phyloP scores from a whole-genome alignment of 2,797 vertebrate species.

The Schizopygopsis pylzovi region DNA sequence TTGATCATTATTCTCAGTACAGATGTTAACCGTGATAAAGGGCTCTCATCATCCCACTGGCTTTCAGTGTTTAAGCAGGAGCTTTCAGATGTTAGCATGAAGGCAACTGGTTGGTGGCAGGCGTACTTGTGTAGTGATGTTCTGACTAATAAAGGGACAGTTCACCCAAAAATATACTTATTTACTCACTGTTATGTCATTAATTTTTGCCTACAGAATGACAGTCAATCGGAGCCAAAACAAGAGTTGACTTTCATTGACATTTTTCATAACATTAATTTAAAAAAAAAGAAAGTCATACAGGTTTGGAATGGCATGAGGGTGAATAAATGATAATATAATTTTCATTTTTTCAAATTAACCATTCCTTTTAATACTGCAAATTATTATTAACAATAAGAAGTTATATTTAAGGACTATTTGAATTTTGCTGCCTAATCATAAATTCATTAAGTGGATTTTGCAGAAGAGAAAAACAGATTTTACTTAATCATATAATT shows the following conservation, averaged over 20 bases:
- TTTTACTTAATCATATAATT: conserved; percentile 38
- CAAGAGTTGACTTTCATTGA: not conserved
- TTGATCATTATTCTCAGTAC: not conserved
- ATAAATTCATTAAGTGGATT: not conserved
- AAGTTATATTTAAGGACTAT: too few species aligned
- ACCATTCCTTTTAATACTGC: not conserved
- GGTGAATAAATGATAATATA: too few species aligned
- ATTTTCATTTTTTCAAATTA: too few species aligned
- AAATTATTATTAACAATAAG: not conserved
- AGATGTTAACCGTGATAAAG: conserved; percentile 6
- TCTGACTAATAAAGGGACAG: too few species aligned
- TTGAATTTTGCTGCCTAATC: not conserved
- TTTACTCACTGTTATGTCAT: too few species aligned
- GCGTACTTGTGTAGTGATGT: too few species aligned
- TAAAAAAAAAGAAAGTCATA: not conserved
- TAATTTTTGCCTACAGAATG: too few species aligned
- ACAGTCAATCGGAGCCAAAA: not conserved
- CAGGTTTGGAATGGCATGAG: not conserved
- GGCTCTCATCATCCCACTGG: not conserved
- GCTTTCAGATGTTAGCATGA: not conserved
- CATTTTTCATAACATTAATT: not conserved
- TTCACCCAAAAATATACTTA: too few species aligned
- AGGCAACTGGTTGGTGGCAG: conserved; percentile 1
- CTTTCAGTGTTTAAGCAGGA: not conserved
- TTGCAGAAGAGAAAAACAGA: conserved; percentile 37